These are phyloP conservation scores for Jordanella pulchra DNA, from an alignment of 2,797 vertebrate genomes.

Conservation along the genomic window DNA sequence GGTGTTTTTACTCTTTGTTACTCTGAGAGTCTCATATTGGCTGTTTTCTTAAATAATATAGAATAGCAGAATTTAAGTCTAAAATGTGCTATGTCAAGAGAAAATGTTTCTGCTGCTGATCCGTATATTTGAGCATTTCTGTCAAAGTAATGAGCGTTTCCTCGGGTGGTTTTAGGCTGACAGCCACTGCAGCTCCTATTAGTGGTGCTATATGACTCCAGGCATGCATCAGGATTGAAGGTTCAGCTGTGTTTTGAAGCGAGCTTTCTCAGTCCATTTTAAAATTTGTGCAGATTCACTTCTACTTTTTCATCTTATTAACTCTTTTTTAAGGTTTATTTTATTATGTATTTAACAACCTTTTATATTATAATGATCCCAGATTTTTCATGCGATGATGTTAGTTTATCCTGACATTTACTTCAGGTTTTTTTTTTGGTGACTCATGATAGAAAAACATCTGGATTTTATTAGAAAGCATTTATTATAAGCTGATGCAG, in stretches of 20 bases:
- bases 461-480: background rate
- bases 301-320: background rate
- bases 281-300: background rate
- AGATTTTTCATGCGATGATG: background rate
- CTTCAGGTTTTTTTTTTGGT: background rate
- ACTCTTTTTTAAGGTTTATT: background rate
- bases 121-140: background rate
- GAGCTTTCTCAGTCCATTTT: background rate
- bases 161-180: background rate
- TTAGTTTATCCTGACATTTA: background rate
- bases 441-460: background rate
- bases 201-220: background rate
- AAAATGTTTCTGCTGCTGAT: background rate
- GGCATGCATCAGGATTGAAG: background rate
- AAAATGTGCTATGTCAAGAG: background rate
- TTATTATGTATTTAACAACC: no score
- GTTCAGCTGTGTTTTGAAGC: background rate
- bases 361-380: background rate
- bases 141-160: slow-evolving; percentile 5
- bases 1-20: background rate
- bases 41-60: background rate
- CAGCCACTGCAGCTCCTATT: background rate
- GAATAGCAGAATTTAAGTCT: no score
- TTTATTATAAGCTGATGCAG: background rate
- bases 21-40: background rate